Base-by-base conservation (phyloP, 2,113 vertebrate species). In the Dicrurus megarhynchus region DNA sequence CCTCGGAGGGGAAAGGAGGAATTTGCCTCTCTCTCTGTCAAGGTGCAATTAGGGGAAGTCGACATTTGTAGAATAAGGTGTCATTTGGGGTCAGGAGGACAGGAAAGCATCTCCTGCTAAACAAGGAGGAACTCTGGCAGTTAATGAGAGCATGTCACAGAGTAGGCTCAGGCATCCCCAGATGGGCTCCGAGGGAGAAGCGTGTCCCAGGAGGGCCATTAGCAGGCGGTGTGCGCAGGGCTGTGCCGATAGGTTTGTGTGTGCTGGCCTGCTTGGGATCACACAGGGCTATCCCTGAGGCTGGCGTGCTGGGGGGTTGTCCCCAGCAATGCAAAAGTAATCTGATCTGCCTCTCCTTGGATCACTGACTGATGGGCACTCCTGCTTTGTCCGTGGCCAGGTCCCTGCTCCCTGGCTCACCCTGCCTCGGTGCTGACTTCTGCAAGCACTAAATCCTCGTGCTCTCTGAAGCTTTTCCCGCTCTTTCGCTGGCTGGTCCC, bases 31-130 rank as follows among this genome's bases (percentile, higher is more conserved):
- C 46, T 84, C 50, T 79, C 68, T 65, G 65, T 91, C 82, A 93
- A 57, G 69, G 84, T 80, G 37, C 90, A 95, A 90, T 96, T 96
- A 96, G 85, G 76, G 47, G 69, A 94, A 89, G 67, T 81, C 13
- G 33, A 32, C 18, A 3, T 93, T 91, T 68, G 56, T 83, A 94
- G 89, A 93, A 92, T 55, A 70, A 93, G 81, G 64, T 91, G 90
- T 89, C 70, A 46, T 76, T 73, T 93, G 44, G 82, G 89, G 84
- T 96, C 89, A 96, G 81, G 26, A 94, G 84, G 81, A 77, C 56
- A 57, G 84, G 84, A 96, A 93, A 76, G 64, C 56, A 49, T 84
- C 64, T 93, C 75, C 60, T 88, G 61, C 84, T 92, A 87, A 94
- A 76, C 60, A 83, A 55, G 59, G 37, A 88, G 63, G 65, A 92